phyloP scores from a whole-genome alignment of 2,888 invertebrate genomes.

The Drosophila pullipes region DNA sequence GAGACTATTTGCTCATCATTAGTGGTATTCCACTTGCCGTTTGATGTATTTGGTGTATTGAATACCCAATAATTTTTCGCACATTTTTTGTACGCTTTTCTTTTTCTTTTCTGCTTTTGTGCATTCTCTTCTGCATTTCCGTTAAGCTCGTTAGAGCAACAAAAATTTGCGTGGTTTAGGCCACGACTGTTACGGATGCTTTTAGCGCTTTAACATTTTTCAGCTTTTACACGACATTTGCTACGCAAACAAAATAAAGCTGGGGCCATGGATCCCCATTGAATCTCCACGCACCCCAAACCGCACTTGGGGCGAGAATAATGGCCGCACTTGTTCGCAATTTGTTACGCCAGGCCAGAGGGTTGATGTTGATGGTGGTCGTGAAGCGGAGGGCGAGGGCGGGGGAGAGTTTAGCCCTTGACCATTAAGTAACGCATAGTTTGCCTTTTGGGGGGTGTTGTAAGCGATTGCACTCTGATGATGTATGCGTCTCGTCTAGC shows the following conservation, averaged over 20 bases:
- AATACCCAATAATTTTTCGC: constrained; percentile 48
- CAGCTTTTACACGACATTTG: constrained; percentile 65
- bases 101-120: constrained; percentile 15
- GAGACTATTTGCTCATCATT: constrained; percentile 68
- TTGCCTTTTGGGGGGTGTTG: constrained; percentile 19
- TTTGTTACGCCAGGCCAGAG: constrained; percentile 48
- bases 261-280: constrained; percentile 15
- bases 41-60: constrained; percentile 43
- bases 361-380: background rate
- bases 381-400: background rate
- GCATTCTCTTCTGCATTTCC: constrained; percentile 59
- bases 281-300: background rate
- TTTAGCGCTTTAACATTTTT: constrained; percentile 46
- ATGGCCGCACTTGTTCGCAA: constrained; percentile 62
- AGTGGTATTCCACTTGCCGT: constrained; percentile 23
- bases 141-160: constrained; percentile 64
- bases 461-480: constrained; percentile 56
- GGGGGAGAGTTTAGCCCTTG: constrained; percentile 31
- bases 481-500: constrained; percentile 70
- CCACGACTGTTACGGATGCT: constrained; percentile 29
- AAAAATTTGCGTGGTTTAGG: constrained; percentile 55
- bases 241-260: constrained; percentile 64
- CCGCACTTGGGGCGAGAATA: constrained; percentile 53
- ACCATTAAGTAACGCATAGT: constrained; percentile 67
- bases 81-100: constrained; percentile 28